Percentiles rank a stretch among this genome's conserved stretches.
Conservation (phyloP, 2,113 vertebrate species). For the Brachypodius melanocephalos region DNA sequence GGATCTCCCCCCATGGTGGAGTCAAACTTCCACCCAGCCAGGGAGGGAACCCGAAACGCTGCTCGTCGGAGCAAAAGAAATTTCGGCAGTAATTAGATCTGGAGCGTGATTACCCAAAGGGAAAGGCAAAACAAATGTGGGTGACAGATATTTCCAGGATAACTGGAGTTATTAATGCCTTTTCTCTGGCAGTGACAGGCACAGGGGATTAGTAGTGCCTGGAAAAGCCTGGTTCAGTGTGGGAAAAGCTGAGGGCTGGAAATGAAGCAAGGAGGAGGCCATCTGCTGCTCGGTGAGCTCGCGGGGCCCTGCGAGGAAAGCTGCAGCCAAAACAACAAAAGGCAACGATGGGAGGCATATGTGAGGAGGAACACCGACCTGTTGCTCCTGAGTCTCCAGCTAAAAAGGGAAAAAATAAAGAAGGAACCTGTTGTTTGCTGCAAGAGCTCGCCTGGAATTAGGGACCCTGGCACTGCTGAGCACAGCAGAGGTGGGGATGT, state of each 20-base stretch:
- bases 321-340: conserved; percentile 58
- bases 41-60: conserved; percentile 12
- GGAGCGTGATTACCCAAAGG: conserved; percentile 59
- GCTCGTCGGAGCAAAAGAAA: conserved; percentile 42
- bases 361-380: conserved; percentile 45
- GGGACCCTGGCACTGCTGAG: neutral
- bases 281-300: conserved; percentile 54
- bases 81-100: conserved; percentile 65
- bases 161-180: conserved; percentile 69
- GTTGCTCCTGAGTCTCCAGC: conserved; percentile 38
- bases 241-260: conserved; percentile 58
- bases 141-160: conserved; percentile 67
- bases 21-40: neutral
- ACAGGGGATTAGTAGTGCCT: conserved; percentile 59
- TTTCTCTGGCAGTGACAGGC: conserved; percentile 56
- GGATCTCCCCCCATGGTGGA: neutral
- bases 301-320: conserved; percentile 36
- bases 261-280: conserved; percentile 60
- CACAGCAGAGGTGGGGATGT: too few relatives aligned
- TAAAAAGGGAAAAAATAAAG: neutral
- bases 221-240: conserved; percentile 59
- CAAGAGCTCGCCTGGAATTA: fast-evolving
- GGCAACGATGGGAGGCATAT: conserved; percentile 51
- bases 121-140: conserved; percentile 57
- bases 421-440: neutral